Evolutionary conservation across 2,888 invertebrate species (phyloP), one percentile per base, ranked within the genome.

Genomic region (Tridacna crocea): DNA sequence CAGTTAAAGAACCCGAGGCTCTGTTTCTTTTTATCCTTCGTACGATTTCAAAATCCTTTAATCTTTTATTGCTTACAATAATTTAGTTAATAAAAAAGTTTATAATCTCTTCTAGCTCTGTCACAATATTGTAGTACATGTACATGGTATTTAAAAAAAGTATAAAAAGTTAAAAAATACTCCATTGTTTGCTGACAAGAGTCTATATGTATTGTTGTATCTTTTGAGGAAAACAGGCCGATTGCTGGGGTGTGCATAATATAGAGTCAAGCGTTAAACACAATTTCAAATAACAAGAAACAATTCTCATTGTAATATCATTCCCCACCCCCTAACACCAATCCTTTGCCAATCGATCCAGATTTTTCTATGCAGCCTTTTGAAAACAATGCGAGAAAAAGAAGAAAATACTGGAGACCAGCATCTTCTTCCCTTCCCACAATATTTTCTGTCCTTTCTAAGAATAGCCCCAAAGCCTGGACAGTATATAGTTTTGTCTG

Each of bases 281-380:
- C 48, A 70, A 15, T 70, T 70, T 70, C 51, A 48, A 70, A 70
- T 24, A 48, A 22, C 51, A 47, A 70, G 70, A 48, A 70, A 70
- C 70, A 70, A 70, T 70, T 70, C 48, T 51, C 70, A 70, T 22
- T 70, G 70, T 51, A 70, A 70, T 70, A 70, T 70, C 70, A 47
- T 66, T 26, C 66, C 19, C 17, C 61, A 61, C 61, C 61, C 63
- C 27, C 26, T 63, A 63, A 63, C 63, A 63, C 36, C 36, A 2
- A 36, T 36, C 36, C 36, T 36, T 36, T 36, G 36, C 36, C 36
- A 8, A 36, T 4, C 36, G 3, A 4, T 36, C 8, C 36, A 2
- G 36, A 4, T 36, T 8, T 36, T 8, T 36, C 8, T 8, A 36
- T 8, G 36, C 2, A 8, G 36, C 36, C 36, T 36, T 8, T 8